Evolutionary conservation across 1,140 invertebrate species (phyloP), one percentile per base, ranked within the genome.

Genomic region (Lordiphosa stackelbergi): DNA sequence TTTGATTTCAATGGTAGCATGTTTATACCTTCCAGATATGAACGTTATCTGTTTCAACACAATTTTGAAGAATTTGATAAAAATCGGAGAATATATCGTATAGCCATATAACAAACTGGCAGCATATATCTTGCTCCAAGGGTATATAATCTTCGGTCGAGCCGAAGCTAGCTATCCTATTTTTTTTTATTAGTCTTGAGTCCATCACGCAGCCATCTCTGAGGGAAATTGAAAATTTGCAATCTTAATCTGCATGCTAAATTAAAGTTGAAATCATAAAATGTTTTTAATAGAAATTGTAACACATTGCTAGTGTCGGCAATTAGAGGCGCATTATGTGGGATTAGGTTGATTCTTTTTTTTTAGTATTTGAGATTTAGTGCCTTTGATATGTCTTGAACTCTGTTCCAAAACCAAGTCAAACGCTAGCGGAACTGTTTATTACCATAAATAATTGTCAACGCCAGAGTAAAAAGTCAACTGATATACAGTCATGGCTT

Each of bases 361-460:
- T 45, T 8, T 24, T 19, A 34, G 37, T 28, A 52, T 53, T 58
- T 4, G 45, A 69, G 61, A 73, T 64, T 60, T 78, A 62, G 57
- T 54, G 48, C 38, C 58, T 40, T 34, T 46, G 43, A 46, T 46
- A 46, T 46, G 24, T 13, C 22, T 45, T 28, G 24, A 19, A 40
- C n/a, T 40, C 13, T 3, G 42, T 28, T 45, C 42, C 10, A 45
- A 43, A 46, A 46, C 22, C 22, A 12, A 64, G 61, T 59, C 19
- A 46, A 48, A 12, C 40, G 59, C 60, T 69, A 60, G 71, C 77
- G 77, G 59, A 72, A 83, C 77, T 81, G 66, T 83, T 83, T 83
- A 83, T 83, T 83, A 77, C 78, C 77, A 83, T 83, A 83, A 83
- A 83, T 81, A 81, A 81, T 83, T 83, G 78, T 83, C 78, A 83